A percentile compares a stretch with the other conserved stretches of the same genome.
Conservation (phyloP, 1,140 invertebrate species). For the Drosophila jambulina region DNA sequence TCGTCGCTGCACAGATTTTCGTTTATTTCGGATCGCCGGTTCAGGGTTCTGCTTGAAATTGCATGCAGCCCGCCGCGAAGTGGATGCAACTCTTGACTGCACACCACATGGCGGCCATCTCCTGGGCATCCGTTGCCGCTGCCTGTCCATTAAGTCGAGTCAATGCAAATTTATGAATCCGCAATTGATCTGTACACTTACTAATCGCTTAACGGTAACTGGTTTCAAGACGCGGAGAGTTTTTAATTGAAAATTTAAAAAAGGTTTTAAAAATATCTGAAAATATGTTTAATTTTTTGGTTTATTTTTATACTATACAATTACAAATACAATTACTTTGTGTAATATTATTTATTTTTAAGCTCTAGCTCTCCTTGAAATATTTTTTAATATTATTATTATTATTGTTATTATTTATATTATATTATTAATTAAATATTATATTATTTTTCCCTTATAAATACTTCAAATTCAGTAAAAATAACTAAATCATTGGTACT, state of each 20-base stretch:
- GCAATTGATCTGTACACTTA: slow-evolving; percentile 29
- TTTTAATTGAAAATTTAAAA: neutral
- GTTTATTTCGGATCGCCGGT: slow-evolving; percentile 35
- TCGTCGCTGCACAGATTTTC: slow-evolving; percentile 36
- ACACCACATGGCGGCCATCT: slow-evolving; percentile 19
- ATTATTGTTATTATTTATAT: too few species aligned
- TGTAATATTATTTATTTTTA: neutral
- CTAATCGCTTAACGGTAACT: slow-evolving; percentile 2
- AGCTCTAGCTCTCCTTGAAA: neutral
- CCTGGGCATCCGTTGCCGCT: slow-evolving; percentile 5
- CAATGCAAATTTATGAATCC: slow-evolving; percentile 45
- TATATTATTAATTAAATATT: too few species aligned
- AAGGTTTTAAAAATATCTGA: neutral
- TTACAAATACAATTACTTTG: too few species aligned
- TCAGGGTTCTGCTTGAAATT: slow-evolving; percentile 47
- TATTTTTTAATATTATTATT: too few species aligned
- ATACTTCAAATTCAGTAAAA: too few species aligned
- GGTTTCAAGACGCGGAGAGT: neutral
- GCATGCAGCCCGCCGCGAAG: slow-evolving; percentile 26
- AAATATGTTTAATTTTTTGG: neutral
- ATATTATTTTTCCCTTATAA: too few species aligned
- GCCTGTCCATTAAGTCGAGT: slow-evolving; percentile 13
- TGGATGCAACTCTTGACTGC: slow-evolving; percentile 29
- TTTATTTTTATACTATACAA: neutral
- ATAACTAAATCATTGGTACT: too few species aligned